A percentile compares a stretch with the other conserved stretches of the same genome.
Conservation (phyloP, 2,888 invertebrate species). For the Orthonychiurus folsomi region DNA sequence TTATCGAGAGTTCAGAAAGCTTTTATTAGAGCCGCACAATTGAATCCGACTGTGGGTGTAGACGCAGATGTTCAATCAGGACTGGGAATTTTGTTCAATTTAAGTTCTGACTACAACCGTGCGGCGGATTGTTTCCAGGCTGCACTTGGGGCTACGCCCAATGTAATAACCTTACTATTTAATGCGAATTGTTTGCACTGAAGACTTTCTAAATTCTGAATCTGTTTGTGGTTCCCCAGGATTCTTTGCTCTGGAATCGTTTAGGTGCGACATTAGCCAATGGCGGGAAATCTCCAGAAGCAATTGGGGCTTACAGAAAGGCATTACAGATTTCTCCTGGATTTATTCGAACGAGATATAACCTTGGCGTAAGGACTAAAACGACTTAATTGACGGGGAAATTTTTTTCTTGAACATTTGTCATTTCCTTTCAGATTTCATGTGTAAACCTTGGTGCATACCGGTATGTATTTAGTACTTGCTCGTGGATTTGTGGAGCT, state of each 20-base stretch:
- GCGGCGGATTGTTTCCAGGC: conserved; percentile 93
- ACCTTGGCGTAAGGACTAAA: too few relatives aligned
- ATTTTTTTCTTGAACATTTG: too few relatives aligned
- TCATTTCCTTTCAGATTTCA: too few relatives aligned
- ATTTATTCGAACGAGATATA: conserved; percentile 92
- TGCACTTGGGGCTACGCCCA: conserved; percentile 71
- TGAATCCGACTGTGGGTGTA: conserved; percentile 57
- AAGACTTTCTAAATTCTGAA: background rate
- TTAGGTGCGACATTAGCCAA: conserved; percentile 96
- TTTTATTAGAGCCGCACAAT: conserved; percentile 69
- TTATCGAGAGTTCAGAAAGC: conserved; percentile 62
- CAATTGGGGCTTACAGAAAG: conserved; percentile 87
- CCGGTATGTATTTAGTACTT: conserved; percentile 48
- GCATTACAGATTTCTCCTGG: conserved; percentile 88
- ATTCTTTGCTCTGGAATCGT: conserved; percentile 92
- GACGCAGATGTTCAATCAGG: conserved; percentile 90
- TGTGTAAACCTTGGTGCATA: conserved; percentile 93
- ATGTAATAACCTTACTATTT: conserved; percentile 50
- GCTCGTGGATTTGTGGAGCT: too few relatives aligned
- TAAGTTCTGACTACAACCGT: conserved; percentile 87
- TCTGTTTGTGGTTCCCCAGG: conserved; percentile 47
- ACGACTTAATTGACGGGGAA: too few relatives aligned
- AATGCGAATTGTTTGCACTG: too few relatives aligned
- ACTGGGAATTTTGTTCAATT: conserved; percentile 87
- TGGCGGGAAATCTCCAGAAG: conserved; percentile 87